These are phyloP conservation scores for Planiliza haematocheilus DNA, from an alignment of 2,113 vertebrate genomes.

Conservation along the genomic window DNA sequence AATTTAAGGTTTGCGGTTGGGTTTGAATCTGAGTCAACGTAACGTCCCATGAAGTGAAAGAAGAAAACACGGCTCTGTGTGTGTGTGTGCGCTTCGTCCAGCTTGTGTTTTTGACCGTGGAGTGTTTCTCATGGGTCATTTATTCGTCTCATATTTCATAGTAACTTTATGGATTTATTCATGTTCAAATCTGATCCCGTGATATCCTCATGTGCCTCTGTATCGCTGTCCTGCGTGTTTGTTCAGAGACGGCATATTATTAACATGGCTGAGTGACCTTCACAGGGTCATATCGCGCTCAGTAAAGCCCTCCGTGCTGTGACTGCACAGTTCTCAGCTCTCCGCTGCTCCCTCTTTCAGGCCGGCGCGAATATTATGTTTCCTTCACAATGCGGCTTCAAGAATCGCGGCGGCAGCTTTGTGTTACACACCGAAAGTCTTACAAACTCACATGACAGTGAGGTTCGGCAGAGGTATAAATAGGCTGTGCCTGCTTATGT, in stretches of 20 bases:
- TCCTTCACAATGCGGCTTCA: slow-evolving; percentile 22
- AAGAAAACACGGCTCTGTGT: not conserved
- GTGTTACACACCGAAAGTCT: slow-evolving; percentile 43
- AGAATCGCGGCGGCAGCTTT: slow-evolving; percentile 22
- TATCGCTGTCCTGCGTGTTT: slow-evolving; percentile 27
- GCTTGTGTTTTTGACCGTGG: slow-evolving; percentile 34
- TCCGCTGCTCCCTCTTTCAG: slow-evolving; percentile 3
- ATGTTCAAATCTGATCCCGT: slow-evolving; percentile 38
- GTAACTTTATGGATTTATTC: slow-evolving; percentile 54
- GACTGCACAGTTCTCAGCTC: slow-evolving; percentile 34
- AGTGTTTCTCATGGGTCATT: slow-evolving; percentile 19
- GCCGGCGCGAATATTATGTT: slow-evolving; percentile 37
- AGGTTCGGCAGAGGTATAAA: slow-evolving; percentile 51
- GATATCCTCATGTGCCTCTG: slow-evolving; percentile 23
- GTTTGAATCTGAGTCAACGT: not conserved
- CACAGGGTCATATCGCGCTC: slow-evolving; percentile 61
- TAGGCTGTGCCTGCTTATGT: slow-evolving; percentile 26
- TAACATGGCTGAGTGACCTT: slow-evolving; percentile 72
- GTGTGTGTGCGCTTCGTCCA: not conserved
- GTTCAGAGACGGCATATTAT: slow-evolving; percentile 50
- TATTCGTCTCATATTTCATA: slow-evolving; percentile 43
- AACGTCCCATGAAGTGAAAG: too few species aligned
- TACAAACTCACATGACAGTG: slow-evolving; percentile 20
- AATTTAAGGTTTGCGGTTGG: too few species aligned
- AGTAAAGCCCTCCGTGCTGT: slow-evolving; percentile 46